These are phyloP conservation scores for Rhynchophorus ferrugineus DNA, from an alignment of 1,140 invertebrate genomes.

Conservation along the genomic window DNA sequence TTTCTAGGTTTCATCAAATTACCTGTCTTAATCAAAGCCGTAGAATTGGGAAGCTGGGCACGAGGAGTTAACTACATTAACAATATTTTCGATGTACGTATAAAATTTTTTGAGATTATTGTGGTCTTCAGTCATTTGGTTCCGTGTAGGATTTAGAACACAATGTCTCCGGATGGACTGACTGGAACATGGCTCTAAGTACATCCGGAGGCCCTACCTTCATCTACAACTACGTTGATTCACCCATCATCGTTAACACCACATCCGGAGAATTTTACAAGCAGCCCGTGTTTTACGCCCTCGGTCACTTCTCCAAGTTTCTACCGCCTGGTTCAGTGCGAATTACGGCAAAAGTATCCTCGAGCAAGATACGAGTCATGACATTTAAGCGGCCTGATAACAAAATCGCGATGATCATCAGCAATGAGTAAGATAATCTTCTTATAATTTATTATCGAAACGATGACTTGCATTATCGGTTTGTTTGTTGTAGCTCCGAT, in stretches of 20 bases:
- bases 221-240: slow-evolving; percentile 57
- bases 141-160: slow-evolving; percentile 53
- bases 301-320: slow-evolving; percentile 61
- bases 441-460: too few relatives aligned
- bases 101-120: too few relatives aligned
- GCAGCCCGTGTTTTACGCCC: slow-evolving; percentile 60
- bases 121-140: too few relatives aligned
- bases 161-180: slow-evolving; percentile 55
- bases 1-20: too few relatives aligned
- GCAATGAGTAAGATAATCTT: slow-evolving; percentile 14
- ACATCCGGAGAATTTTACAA: slow-evolving; percentile 55
- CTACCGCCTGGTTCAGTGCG: slow-evolving; percentile 43
- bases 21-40: too few relatives aligned
- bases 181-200: slow-evolving; percentile 69
- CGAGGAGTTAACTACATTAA: background rate
- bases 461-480: too few relatives aligned
- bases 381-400: slow-evolving; percentile 47
- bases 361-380: slow-evolving; percentile 31
- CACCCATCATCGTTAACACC: slow-evolving; percentile 57
- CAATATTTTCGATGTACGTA: slow-evolving; percentile 1
- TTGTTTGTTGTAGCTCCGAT: too few relatives aligned
- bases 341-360: slow-evolving; percentile 27
- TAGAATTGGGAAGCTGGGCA: background rate
- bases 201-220: slow-evolving; percentile 60
- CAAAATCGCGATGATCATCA: slow-evolving; percentile 40